Conservation (phyloP, 2,113 vertebrate genomes). For the Vulpes ferrilata region DNA sequence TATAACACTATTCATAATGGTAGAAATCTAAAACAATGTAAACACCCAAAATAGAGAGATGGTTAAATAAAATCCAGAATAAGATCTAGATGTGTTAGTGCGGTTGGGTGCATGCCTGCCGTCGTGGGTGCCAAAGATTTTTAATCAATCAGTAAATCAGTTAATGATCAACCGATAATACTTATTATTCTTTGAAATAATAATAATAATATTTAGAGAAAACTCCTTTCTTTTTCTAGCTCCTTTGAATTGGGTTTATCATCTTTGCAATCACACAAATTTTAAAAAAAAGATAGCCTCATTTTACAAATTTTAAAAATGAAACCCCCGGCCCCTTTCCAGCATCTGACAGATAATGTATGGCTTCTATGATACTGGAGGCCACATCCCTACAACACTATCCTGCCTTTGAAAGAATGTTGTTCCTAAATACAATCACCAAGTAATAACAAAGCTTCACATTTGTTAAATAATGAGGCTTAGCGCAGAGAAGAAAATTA, state of each 20-base stretch:
- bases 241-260: neutral
- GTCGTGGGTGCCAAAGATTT: neutral
- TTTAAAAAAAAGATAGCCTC: neutral
- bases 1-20: neutral
- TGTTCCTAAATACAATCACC: conserved; percentile 9
- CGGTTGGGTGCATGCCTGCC: rapidly evolving
- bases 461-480: conserved; percentile 53
- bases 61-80: neutral
- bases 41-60: neutral
- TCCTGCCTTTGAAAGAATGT: neutral
- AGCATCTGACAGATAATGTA: neutral
- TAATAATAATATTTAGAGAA: neutral
- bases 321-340: neutral
- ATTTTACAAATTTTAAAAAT: conserved; percentile 6
- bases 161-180: neutral
- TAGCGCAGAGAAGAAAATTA: conserved; percentile 50
- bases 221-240: neutral
- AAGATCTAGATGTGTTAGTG: neutral
- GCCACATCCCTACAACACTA: neutral
- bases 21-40: neutral
- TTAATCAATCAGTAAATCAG: neutral
- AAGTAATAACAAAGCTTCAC: neutral
- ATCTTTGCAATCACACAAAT: neutral
- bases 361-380: neutral
- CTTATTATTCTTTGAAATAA: neutral